phyloP scores from a whole-genome alignment of 1,140 invertebrate genomes.

The Thrips palmi region DNA sequence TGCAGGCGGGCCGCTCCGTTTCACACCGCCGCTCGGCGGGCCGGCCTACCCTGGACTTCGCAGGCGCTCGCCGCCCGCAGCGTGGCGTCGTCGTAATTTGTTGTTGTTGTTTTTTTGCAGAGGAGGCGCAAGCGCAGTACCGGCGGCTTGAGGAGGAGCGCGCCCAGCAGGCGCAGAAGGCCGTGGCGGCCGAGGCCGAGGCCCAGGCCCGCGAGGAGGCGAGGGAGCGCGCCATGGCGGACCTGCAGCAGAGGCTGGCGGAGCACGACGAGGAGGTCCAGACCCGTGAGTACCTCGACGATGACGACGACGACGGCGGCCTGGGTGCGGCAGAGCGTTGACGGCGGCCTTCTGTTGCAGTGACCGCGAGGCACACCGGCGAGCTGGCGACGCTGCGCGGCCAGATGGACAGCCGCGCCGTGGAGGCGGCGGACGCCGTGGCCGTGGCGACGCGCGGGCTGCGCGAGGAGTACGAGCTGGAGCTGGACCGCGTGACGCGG shows the following conservation, averaged over 20 bases:
- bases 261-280: neutral
- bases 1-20: neutral
- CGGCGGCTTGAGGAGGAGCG: conserved; percentile 30
- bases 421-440: too few species aligned
- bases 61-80: conserved; percentile 1
- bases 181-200: neutral
- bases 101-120: conserved; percentile 14
- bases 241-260: neutral
- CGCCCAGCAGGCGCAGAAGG: too few species aligned
- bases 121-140: conserved; percentile 29
- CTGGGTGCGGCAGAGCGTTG: too few species aligned
- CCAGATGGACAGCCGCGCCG: too few species aligned
- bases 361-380: too few species aligned
- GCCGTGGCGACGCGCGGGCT: too few species aligned
- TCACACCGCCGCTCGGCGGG: neutral
- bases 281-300: too few species aligned
- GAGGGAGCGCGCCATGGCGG: conserved; percentile 6
- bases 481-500: too few species aligned
- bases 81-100: neutral
- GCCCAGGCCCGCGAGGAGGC: conserved; percentile 10
- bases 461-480: too few species aligned
- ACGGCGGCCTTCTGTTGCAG: too few species aligned
- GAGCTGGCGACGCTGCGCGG: too few species aligned
- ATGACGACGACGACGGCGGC: too few species aligned
- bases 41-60: neutral